Evolutionary conservation across 2,113 vertebrate genomes (phyloP).

Genomic region (Heterochromis multidens): DNA sequence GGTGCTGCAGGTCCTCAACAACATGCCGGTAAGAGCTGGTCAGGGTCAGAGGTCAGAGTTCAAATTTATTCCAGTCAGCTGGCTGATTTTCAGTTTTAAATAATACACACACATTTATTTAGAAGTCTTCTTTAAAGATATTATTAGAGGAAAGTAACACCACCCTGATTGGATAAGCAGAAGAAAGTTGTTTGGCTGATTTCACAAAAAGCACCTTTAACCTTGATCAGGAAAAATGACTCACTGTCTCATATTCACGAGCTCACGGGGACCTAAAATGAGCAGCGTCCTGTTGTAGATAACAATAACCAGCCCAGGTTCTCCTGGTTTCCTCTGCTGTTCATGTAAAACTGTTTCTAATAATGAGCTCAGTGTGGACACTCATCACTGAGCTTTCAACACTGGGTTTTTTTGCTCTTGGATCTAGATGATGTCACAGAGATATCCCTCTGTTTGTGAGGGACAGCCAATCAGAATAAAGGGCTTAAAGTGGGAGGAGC

Average conservation of each 20-base stretch:
- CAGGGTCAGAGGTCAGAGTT: not conserved
- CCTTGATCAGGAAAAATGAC: not conserved
- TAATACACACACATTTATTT: not conserved
- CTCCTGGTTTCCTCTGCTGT: too few species aligned
- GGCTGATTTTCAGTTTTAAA: too few species aligned
- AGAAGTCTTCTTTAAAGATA: not conserved
- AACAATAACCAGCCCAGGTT: too few species aligned
- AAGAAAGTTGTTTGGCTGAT: too few species aligned
- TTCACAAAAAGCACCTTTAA: not conserved
- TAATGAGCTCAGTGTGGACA: not conserved
- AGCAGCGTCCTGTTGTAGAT: too few species aligned
- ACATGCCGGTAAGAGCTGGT: conserved; percentile 68
- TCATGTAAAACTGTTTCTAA: not conserved
- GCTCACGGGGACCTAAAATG: too few species aligned
- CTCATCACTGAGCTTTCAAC: not conserved
- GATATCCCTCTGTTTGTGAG: too few species aligned
- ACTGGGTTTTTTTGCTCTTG: not conserved
- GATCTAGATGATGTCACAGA: not conserved
- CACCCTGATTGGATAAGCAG: too few species aligned
- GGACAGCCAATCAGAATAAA: fast-evolving
- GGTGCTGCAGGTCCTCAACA: conserved; percentile 73
- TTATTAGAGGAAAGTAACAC: too few species aligned
- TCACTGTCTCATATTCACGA: too few species aligned
- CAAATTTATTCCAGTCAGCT: not conserved
- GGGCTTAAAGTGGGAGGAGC: not conserved